These are phyloP conservation scores for Pyrrhia umbra DNA, from an alignment of 2,888 invertebrate genomes.

Conservation along the genomic window DNA sequence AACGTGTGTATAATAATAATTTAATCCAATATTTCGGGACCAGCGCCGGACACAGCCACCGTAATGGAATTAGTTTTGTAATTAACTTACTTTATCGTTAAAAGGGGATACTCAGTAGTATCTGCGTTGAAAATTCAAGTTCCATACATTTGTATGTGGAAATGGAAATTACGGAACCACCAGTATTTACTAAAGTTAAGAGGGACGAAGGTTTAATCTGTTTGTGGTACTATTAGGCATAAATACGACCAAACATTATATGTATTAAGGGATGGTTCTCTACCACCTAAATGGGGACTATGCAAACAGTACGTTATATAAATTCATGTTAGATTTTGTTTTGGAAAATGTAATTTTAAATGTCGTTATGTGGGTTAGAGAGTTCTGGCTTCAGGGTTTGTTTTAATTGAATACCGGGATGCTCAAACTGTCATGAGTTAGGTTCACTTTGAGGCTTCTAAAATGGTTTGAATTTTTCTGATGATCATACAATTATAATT, in stretches of 20 bases:
- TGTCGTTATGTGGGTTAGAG: slow-evolving; percentile 34
- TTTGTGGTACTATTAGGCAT: slow-evolving; percentile 65
- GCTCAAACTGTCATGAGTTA: slow-evolving; percentile 31
- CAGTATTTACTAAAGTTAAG: slow-evolving; percentile 66
- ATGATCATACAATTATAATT: too few relatives aligned
- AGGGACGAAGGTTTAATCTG: slow-evolving; percentile 68
- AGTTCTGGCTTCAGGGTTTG: slow-evolving; percentile 20
- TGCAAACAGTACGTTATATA: slow-evolving; percentile 42
- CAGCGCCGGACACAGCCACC: slow-evolving; percentile 65
- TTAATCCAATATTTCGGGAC: slow-evolving; percentile 70
- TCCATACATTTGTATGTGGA: slow-evolving; percentile 68
- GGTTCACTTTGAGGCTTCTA: slow-evolving; percentile 2
- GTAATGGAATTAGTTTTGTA: slow-evolving; percentile 82
- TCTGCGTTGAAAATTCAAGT: slow-evolving; percentile 77
- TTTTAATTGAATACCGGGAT: slow-evolving; percentile 44
- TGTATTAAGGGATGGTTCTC: slow-evolving; percentile 54
- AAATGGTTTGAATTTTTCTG: neutral
- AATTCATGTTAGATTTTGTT: slow-evolving; percentile 52
- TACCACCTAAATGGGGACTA: slow-evolving; percentile 44
- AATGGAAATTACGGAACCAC: slow-evolving; percentile 65
- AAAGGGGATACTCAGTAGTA: slow-evolving; percentile 76
- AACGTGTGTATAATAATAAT: slow-evolving; percentile 64
- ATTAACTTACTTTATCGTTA: slow-evolving; percentile 81
- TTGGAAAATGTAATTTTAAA: slow-evolving; percentile 54
- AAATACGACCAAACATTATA: slow-evolving; percentile 64